Base-by-base conservation (phyloP, 2,797 vertebrate genomes). In the Gallinago stenura region DNA sequence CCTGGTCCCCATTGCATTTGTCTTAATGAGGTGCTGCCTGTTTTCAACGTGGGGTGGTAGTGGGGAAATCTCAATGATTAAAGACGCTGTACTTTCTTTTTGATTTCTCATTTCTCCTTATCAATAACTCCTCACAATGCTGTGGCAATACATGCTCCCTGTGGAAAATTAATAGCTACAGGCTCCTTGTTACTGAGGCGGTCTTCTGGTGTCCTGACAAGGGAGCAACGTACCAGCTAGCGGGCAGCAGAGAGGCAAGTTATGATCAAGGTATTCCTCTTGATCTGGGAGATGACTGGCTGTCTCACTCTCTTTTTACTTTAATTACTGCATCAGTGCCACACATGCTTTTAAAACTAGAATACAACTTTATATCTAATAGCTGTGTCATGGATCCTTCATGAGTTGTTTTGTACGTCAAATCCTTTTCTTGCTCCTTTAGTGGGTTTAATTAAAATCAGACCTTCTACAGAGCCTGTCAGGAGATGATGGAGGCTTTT, bases 81-180 rank as follows among this genome's bases (percentile, higher is more conserved):
- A 94, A 93, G 68, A 54, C 50, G 26, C 39, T 69, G 10, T 14
- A 15, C 15, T 66, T 62, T 43, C 45, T 89, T 93, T 95, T 92
- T 79, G 57, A 66, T 89, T 90, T 94, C 60, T 94, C 35, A 60
- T 51, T 89, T 77, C 57, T 96, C 37, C 46, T 82, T 83, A 93
- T 89, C 64, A 15, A 25, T 93, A 92, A 65, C 33, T 93, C 19
- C 35, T 90, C 25, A 3, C 1, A 26, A 20, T 85, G 54, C 69
- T 75, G 79, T 1, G 1, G 70, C 1, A 8, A 25, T 80, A 39
- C 0, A 0, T 71, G 43, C 35, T 89, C 19, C 51, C 43, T 37
- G 14, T 92, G 79, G 92, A 94, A 96, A 94, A 80, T 76, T 70
- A 88, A 87, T 76, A 80, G 70, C 77, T 83, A 12, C 53, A 24